These are phyloP conservation scores for Neotragus moschatus DNA, from an alignment of 2,113 vertebrate species.

Conservation along the genomic window DNA sequence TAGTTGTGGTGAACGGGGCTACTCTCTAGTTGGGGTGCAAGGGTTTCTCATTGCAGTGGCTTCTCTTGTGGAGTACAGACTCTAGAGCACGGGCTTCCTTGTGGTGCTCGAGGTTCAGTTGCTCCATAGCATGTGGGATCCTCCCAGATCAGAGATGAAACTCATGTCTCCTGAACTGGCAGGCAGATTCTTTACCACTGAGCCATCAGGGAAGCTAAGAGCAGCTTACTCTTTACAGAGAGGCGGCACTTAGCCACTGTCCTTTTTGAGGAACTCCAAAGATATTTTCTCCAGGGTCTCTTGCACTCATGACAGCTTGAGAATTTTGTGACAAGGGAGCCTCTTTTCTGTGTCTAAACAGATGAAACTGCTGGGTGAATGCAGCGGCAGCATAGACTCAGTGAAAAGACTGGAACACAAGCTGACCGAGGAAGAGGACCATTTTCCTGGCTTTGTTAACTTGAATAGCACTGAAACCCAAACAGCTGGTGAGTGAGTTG, in stretches of 20 bases:
- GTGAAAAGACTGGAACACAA: slow-evolving; percentile 90
- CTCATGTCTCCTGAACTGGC: not conserved
- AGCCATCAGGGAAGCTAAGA: not conserved
- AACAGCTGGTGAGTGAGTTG: slow-evolving; percentile 83
- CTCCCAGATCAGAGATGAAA: not conserved
- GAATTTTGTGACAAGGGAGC: not conserved
- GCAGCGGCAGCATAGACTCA: slow-evolving; percentile 90
- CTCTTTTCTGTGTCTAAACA: slow-evolving; percentile 68
- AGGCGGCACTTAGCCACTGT: not conserved
- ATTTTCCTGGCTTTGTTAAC: slow-evolving; percentile 89
- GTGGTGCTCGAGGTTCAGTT: not conserved
- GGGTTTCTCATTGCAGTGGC: not conserved
- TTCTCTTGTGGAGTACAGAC: not conserved
- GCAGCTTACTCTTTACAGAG: not conserved
- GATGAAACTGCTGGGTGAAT: slow-evolving; percentile 96
- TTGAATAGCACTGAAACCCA: slow-evolving; percentile 89
- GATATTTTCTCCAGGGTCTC: not conserved
- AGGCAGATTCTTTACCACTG: not conserved
- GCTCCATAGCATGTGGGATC: not conserved
- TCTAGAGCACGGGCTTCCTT: too few species aligned
- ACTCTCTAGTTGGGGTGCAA: not conserved
- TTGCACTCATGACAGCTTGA: rapidly evolving
- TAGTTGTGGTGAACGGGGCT: not conserved
- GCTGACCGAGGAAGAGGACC: slow-evolving; percentile 91
- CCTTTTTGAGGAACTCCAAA: not conserved